Base-by-base conservation (phyloP, 2,797 vertebrate genomes). In the Anguilla anguilla region DNA sequence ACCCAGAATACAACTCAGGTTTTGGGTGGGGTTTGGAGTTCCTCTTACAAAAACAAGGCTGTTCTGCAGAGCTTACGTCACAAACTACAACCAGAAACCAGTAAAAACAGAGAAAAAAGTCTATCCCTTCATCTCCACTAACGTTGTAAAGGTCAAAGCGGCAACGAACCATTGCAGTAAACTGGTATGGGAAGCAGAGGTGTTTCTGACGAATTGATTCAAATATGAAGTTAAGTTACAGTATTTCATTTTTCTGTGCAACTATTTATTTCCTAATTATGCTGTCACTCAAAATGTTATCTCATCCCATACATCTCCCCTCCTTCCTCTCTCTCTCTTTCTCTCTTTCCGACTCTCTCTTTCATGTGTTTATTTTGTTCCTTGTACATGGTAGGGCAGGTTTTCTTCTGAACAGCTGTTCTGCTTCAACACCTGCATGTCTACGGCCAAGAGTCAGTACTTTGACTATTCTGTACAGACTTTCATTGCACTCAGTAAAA, bases 371-470 rank as follows among this genome's bases (percentile, higher is more conserved):
- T 89, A 90, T 92, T 92, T 88, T 94, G 89, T 89, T 89, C 17
- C 83, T 6, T 72, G 86, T 67, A 90, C 90, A 91, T 90, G 87
- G 87, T 84, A 53, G 88, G 39, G 86, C 49, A 79, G 88, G 86
- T 86, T 91, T 89, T 88, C 72, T 64, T 86, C 61, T 17, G 59
- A 77, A 90, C 91, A 93, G 92, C 93, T 93, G 91, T 90, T 81
- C 46, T 86, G 83, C 91, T n/a, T 82, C 19, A 85, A 67, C 55
- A 84, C 90, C 89, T 90, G 87, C 84, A 88, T 88, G 87, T 17
- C 83, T 87, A 89, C 82, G 2, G 86, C 86, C 90, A 87, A 87
- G 9, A n/a, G 64, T 88, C 74, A 6, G 85, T 88, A 46, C 69
- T 10, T 13, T 59, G 19, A 59, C 59, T 19, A 59, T 59, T 88